Evolutionary conservation across 53 echinoderm and acorn worm species (phyloP).

Genomic region (Glandiceps talaboti): DNA sequence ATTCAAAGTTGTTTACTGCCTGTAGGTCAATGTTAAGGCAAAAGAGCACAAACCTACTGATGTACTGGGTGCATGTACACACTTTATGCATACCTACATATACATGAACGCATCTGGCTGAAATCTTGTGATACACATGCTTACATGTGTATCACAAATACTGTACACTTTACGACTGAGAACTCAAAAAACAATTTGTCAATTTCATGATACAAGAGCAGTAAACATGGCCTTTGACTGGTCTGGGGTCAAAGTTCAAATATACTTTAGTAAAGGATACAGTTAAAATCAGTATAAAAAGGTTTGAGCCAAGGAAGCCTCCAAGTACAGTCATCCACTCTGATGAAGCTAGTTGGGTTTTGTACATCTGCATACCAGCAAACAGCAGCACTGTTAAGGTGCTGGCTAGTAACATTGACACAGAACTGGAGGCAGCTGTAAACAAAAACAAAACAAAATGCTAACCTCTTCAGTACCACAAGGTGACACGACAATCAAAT

Average conservation of each 20-base stretch:
- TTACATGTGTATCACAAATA: no score
- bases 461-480: not conserved
- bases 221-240: no score
- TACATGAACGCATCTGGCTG: no score
- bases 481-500: no score
- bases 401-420: slow-evolving; percentile 65
- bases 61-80: not conserved
- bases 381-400: slow-evolving; percentile 58
- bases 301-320: slow-evolving; percentile 66
- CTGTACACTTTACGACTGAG: no score
- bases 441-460: not conserved
- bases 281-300: slow-evolving; percentile 68
- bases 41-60: no score
- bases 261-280: slow-evolving; percentile 71
- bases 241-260: no score
- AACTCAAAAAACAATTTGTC: no score
- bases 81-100: no score
- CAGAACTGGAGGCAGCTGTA: slow-evolving; percentile 67
- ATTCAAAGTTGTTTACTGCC: slow-evolving; percentile 67
- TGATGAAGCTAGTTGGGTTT: slow-evolving; percentile 56
- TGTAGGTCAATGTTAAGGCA: no score
- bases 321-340: slow-evolving; percentile 91
- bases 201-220: no score
- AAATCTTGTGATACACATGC: no score
- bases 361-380: slow-evolving; percentile 94